A percentile compares a stretch with the other conserved stretches of the same genome.
Evolutionary conservation across 2,113 vertebrate species (phyloP).

Genomic region (Pteruthius melanotis): DNA sequence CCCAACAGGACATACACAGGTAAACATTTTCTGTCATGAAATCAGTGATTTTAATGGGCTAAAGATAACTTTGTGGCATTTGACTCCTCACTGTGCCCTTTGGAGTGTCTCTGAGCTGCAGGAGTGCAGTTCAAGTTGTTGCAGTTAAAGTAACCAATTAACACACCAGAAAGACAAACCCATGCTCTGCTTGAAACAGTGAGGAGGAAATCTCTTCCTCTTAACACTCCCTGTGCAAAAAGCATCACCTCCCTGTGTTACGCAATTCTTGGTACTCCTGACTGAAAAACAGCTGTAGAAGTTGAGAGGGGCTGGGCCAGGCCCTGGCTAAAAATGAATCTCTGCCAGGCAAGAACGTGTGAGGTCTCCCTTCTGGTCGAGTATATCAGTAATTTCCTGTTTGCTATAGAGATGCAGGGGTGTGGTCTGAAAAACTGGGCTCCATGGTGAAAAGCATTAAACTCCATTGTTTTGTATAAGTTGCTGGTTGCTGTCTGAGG

Average conservation of each 20-base stretch:
- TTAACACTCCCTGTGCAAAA: neutral
- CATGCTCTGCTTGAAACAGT: neutral
- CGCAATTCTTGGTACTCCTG: neutral
- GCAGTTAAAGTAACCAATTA: neutral
- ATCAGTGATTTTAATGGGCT: neutral
- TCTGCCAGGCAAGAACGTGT: neutral
- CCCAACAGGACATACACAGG: conserved; percentile 94
- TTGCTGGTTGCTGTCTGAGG: neutral
- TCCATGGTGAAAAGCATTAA: neutral
- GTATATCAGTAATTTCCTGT: neutral
- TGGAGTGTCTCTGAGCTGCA: neutral
- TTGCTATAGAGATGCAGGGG: neutral
- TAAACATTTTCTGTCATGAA: conserved; percentile 35
- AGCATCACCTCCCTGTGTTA: neutral
- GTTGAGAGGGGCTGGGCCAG: neutral
- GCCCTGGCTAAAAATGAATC: neutral
- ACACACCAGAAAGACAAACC: neutral
- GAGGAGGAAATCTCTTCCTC: neutral
- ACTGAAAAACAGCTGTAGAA: neutral
- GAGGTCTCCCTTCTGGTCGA: neutral
- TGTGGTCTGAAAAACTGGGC: neutral
- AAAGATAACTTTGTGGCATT: neutral
- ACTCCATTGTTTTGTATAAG: neutral
- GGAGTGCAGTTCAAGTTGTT: neutral
- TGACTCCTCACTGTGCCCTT: neutral